phyloP scores from a whole-genome alignment of 2,888 invertebrate species.

The Mycogona germanica region DNA sequence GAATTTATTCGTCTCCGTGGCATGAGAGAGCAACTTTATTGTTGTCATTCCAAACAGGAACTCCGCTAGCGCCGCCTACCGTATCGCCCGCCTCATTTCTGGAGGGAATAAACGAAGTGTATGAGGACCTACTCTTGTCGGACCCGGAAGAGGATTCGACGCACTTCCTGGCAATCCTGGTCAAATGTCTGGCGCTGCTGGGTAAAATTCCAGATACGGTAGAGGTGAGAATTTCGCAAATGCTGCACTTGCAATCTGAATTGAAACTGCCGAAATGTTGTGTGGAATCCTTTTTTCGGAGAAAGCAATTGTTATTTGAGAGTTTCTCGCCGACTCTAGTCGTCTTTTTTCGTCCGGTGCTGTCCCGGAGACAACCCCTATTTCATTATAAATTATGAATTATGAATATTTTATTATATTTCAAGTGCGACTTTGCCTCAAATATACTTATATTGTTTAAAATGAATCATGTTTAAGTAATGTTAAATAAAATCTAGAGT shows the following conservation, averaged over 20 bases:
- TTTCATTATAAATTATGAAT: no score
- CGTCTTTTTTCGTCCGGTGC: neutral
- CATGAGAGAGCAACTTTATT: no score
- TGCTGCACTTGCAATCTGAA: no score
- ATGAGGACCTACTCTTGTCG: constrained; percentile 25
- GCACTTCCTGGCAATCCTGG: constrained; percentile 57
- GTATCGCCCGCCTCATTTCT: neutral
- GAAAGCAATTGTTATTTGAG: neutral
- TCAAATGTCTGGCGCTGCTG: constrained; percentile 72
- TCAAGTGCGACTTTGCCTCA: no score
- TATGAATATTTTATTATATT: no score
- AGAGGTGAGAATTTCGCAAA: constrained; percentile 55
- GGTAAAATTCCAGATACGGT: constrained; percentile 74
- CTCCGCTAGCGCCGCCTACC: no score
- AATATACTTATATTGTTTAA: no score
- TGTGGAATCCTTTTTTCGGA: constrained; percentile 20
- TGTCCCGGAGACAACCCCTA: no score
- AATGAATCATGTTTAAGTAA: no score
- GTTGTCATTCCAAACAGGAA: no score
- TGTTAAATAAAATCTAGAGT: no score
- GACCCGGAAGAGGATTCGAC: constrained; percentile 40
- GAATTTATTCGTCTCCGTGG: no score
- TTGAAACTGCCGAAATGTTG: neutral
- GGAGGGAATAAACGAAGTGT: neutral
- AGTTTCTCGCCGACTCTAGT: neutral